Evolutionary conservation across 1,140 invertebrate species (phyloP), one percentile per base, ranked within the genome.

Genomic region (Teleopsis dalmanni): DNA sequence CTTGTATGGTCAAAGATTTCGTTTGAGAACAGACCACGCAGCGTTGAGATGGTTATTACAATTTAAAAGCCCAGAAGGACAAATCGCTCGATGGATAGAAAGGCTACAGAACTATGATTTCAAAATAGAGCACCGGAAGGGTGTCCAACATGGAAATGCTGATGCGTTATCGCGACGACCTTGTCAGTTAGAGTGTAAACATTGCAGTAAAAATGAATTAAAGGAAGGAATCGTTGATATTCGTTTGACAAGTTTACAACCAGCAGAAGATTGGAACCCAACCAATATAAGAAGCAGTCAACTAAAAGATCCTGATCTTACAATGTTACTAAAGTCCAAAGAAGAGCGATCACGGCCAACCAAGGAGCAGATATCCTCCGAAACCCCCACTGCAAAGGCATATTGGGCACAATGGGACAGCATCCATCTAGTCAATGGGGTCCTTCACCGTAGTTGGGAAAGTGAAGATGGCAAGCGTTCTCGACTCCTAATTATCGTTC

Each of bases 21-120:
- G 45, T 3, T 27, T 57, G 16, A 46, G 57, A 44, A 58, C 54
- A 1, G 56, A 58, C 31, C 56, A 62, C 42, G 56, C 52, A 10
- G 33, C 54, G 1, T 35, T 63, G n/a, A 45, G 53, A 52, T 60
- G 53, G 53, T 47, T 64, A 8, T 23, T 56, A 10, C 44, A 55
- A 21, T 61, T 64, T 19, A 59, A 56, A 23, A 55, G 56, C 42
- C 45, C 53, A 19, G 56, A 57, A 25, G 56, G 56, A 31, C 53
- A 64, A 38, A 42, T 58, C 3, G 55, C 53, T 9, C 54, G 56
- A 18, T 59, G 55, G 56, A 36, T 65, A n/a, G 53, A 54, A 37
- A 47, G 41, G 10, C 37, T 52, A 19, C 48, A 61, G 26, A 31
- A 53, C 16, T 63, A 50, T 37, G 46, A 63, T 47, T 59, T 53